These are phyloP conservation scores for Neostethus bicornis DNA, from an alignment of 2,797 vertebrate species.

Conservation along the genomic window DNA sequence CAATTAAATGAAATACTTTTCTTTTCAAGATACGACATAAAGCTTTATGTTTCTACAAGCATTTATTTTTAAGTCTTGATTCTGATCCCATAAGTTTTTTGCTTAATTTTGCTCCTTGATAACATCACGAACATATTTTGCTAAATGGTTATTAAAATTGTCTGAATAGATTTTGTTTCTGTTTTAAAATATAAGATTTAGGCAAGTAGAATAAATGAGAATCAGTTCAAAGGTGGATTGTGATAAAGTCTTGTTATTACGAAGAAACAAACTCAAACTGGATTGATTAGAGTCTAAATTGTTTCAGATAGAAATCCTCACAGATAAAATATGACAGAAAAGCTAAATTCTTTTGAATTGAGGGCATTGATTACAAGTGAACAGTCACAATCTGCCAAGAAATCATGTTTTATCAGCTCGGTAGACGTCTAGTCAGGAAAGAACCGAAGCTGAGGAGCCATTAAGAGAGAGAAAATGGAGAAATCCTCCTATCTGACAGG, in stretches of 20 bases:
- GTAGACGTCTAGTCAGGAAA: slow-evolving; percentile 59
- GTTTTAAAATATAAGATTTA: too few relatives aligned
- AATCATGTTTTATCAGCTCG: slow-evolving; percentile 58
- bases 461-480: slow-evolving; percentile 71
- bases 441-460: slow-evolving; percentile 67
- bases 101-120: background rate
- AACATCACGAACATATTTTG: too few relatives aligned
- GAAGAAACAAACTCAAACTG: background rate
- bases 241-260: background rate
- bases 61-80: background rate
- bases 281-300: background rate
- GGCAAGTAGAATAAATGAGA: too few relatives aligned
- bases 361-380: slow-evolving; percentile 1
- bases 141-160: too few relatives aligned
- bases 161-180: too few relatives aligned
- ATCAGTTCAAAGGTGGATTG: background rate
- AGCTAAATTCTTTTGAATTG: background rate
- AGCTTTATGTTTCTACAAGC: background rate
- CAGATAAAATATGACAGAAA: background rate
- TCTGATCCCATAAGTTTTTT: background rate
- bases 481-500: slow-evolving; percentile 75
- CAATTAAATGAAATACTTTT: background rate
- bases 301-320: background rate
- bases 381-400: slow-evolving; percentile 41
- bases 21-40: background rate